A percentile compares a stretch with the other conserved stretches of the same genome.
These are phyloP conservation scores for Rhyacophila brunnea DNA, from an alignment of 1,140 invertebrate genomes.

Conservation along the genomic window DNA sequence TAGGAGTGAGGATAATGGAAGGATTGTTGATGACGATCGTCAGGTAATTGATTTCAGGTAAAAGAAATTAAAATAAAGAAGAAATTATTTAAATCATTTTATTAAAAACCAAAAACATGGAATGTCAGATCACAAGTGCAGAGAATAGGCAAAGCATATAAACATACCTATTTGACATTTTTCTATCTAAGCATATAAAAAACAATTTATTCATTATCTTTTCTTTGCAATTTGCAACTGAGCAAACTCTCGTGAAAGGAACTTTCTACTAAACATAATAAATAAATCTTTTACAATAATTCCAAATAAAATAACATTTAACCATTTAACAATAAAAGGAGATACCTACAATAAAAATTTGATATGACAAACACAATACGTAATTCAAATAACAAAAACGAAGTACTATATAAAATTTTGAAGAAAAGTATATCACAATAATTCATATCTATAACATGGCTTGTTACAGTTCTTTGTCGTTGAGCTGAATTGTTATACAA, in stretches of 20 bases:
- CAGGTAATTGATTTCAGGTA: no score
- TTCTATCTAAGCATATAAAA: neutral
- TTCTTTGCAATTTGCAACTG: conserved; percentile 11
- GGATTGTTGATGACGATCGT: no score
- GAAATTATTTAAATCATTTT: neutral
- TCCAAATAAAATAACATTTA: conserved; percentile 6
- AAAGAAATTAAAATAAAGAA: no score
- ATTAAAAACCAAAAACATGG: conserved; percentile 12
- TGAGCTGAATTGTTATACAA: no score
- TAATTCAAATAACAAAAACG: neutral
- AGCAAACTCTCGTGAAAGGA: conserved; percentile 24
- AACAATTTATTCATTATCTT: neutral
- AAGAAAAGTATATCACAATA: no score
- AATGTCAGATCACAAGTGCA: conserved; percentile 15
- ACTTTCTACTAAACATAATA: conserved; percentile 7
- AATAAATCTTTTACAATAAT: neutral
- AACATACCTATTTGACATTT: neutral
- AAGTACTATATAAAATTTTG: no score
- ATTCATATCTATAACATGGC: no score
- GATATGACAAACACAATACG: neutral
- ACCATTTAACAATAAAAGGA: neutral
- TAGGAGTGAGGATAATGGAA: no score
- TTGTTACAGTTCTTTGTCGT: no score
- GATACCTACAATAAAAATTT: neutral
- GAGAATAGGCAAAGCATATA: neutral